Base-by-base conservation (phyloP, 2,797 vertebrate species). In the Lepus townsendii region DNA sequence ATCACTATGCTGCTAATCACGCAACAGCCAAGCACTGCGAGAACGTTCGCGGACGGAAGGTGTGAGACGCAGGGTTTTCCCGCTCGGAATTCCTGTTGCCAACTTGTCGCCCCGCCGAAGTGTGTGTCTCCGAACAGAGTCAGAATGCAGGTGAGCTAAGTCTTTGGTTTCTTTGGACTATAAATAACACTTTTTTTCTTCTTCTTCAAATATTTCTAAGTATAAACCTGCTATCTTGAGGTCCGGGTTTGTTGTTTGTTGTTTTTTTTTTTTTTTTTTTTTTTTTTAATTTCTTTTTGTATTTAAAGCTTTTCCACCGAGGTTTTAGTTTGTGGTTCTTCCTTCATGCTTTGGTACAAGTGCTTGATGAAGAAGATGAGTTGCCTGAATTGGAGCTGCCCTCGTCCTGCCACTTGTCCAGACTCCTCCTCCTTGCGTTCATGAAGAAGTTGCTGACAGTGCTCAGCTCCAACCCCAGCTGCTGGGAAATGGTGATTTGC, bases 101-200 rank as follows among this genome's bases (percentile, higher is more conserved):
- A 98, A 98, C 98, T 98, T 97, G 97, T 99, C 97, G 85, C 99
- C 98, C 98, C 98, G 98, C 98, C 98, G 98, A 99, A 99, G 98
- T 98, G 98, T 98, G 98, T 99, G 98, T 99, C 98, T 98, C 98
- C 98, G 97, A 99, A 99, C 98, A 99, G 99, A 99, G 98, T 99
- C 98, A 98, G 98, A 98, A 99, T 99, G 99, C 98, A 99, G 98
- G 98, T 99, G 98, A 99, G 99, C 99, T 98, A 98, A 99, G 99
- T 99, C 99, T 99, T 99, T 99, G 99, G 99, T 99, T 99, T 99
- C 99, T 99, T 99, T 99, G 99, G 99, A 99, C 99, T 99, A 99
- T 99, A 99, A 99, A 99, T 99, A 99, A 99, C 98, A 98, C 97
- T 98, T 98, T 97, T 92, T 90, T 84, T 84, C 60, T 84, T 85